Percentiles rank a stretch among this genome's conserved stretches.
These are phyloP conservation scores for Drosophila colorata DNA, from an alignment of 2,888 invertebrate genomes.

Conservation along the genomic window DNA sequence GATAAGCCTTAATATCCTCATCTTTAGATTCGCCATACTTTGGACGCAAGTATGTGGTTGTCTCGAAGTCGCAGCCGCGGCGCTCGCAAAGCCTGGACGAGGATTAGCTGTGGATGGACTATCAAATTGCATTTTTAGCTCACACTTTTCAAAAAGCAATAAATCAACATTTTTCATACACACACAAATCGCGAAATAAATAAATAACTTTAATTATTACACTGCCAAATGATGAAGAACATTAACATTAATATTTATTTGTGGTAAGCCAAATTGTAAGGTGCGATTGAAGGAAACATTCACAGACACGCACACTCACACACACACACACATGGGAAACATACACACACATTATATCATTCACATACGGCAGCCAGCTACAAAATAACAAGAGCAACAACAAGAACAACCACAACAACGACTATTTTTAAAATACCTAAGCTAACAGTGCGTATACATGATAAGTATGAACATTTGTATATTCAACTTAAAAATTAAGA, in stretches of 20 bases:
- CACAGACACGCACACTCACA: conserved; percentile 21
- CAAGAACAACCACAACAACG: conserved; percentile 72
- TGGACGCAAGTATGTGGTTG: conserved; percentile 81
- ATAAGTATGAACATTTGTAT: conserved; percentile 73
- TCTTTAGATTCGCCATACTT: conserved; percentile 81
- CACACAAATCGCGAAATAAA: conserved; percentile 36
- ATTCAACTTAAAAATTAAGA: conserved; percentile 74
- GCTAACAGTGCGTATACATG: conserved; percentile 71
- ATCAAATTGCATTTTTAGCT: conserved; percentile 42
- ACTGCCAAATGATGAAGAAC: conserved; percentile 76
- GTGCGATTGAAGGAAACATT: conserved; percentile 46
- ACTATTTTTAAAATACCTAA: conserved; percentile 80
- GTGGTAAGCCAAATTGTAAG: conserved; percentile 66
- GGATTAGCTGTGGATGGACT: conserved; percentile 52
- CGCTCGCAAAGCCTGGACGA: conserved; percentile 75
- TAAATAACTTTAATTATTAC: conserved; percentile 70
- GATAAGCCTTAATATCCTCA: conserved; percentile 41
- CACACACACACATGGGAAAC: conserved; percentile 5
- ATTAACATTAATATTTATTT: conserved; percentile 54
- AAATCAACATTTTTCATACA: conserved; percentile 49
- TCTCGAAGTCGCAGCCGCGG: conserved; percentile 65
- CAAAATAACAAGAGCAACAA: conserved; percentile 57
- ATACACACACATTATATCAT: conserved; percentile 27
- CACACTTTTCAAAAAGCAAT: conserved; percentile 67
- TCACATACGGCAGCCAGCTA: conserved; percentile 58